Conservation (phyloP, 1,140 invertebrate species). For the Brachionus rubens region DNA sequence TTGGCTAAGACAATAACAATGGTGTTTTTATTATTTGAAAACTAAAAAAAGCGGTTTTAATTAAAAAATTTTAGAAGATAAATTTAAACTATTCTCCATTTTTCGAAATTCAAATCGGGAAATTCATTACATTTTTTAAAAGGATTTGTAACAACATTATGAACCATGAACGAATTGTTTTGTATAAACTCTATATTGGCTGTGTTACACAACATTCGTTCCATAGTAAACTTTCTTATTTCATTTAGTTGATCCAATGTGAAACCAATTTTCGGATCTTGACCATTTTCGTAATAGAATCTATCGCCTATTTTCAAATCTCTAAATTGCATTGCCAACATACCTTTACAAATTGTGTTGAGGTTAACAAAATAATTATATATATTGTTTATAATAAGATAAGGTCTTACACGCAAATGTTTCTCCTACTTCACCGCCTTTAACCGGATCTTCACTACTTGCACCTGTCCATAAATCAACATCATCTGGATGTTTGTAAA, state of each 20-base stretch:
- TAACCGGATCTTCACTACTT: background rate
- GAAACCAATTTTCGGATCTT: constrained; percentile 12
- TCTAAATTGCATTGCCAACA: constrained; percentile 87
- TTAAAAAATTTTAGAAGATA: background rate
- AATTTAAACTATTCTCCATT: background rate
- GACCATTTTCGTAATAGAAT: constrained; percentile 81
- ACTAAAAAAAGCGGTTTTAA: background rate
- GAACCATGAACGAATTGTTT: background rate
- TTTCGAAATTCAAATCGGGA: constrained; percentile 11
- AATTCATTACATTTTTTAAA: background rate
- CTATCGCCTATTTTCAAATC: constrained; percentile 83
- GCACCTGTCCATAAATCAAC: constrained; percentile 21
- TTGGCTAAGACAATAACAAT: no score
- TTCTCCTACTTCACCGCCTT: constrained; percentile 10
- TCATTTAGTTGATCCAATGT: constrained; percentile 6
- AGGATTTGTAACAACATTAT: background rate
- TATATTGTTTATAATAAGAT: background rate
- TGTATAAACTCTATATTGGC: background rate
- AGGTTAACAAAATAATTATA: background rate
- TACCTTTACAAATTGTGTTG: constrained; percentile 1
- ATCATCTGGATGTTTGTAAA: constrained; percentile 35
- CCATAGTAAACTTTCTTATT: constrained; percentile 35
- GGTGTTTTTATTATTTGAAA: no score
- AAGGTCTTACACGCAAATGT: constrained; percentile 41
- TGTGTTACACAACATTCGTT: constrained; percentile 23